Conservation (phyloP, 2,888 invertebrate genomes). For the Metellina segmentata region DNA sequence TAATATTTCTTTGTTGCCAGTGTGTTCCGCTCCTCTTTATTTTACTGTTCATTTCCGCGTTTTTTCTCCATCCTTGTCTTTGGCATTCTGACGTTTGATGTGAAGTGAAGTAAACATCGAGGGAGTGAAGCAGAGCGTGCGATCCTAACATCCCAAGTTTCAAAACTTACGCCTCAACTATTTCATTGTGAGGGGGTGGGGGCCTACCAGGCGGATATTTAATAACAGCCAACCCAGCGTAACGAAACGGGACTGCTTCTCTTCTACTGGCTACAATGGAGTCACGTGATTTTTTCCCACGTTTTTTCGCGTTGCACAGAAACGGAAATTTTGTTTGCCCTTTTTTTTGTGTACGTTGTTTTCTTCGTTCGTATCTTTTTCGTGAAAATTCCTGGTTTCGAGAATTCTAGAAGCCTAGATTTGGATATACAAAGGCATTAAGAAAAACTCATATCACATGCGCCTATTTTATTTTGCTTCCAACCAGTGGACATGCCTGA, state of each 20-base stretch:
- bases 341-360: constrained; percentile 13
- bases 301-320: constrained; percentile 15
- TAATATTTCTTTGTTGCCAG: constrained; percentile 44
- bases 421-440: constrained; percentile 27
- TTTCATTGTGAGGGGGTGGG: constrained; percentile 48
- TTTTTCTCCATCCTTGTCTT: constrained; percentile 30
- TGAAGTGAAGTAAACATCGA: constrained; percentile 56
- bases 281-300: constrained; percentile 48
- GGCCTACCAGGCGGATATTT: constrained; percentile 59
- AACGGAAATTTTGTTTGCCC: constrained; percentile 43
- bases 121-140: constrained; percentile 47
- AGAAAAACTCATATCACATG: constrained; percentile 9
- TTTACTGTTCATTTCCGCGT: constrained; percentile 17
- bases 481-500: constrained; percentile 3
- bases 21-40: constrained; percentile 37
- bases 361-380: neutral
- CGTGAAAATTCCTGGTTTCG: constrained; percentile 16
- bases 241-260: constrained; percentile 32
- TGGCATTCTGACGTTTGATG: constrained; percentile 54
- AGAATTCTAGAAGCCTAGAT: constrained; percentile 30
- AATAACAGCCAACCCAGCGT: constrained; percentile 60
- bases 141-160: constrained; percentile 46
- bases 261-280: constrained; percentile 56
- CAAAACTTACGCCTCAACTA: constrained; percentile 67
- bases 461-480: neutral